Percentiles rank a stretch among this genome's conserved stretches.
phyloP scores from a whole-genome alignment of 2,113 vertebrate genomes.

The Austrofundulus limnaeus region DNA sequence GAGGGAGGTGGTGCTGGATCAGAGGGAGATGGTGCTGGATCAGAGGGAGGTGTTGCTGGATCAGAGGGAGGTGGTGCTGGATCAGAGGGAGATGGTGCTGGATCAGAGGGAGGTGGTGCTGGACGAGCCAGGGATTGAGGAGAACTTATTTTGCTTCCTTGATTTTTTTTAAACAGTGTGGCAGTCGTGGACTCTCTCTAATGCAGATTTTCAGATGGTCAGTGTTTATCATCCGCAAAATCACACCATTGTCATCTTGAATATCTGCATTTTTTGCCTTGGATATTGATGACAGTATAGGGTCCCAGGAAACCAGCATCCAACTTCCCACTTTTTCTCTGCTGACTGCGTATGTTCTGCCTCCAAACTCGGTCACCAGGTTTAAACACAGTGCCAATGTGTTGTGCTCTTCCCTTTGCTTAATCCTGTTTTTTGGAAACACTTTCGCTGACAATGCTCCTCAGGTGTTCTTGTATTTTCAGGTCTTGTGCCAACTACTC shows the following conservation, averaged over 20 bases:
- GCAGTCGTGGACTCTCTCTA: background rate
- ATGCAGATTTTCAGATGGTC: background rate
- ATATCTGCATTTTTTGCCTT: background rate
- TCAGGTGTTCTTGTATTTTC: background rate
- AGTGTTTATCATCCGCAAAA: background rate
- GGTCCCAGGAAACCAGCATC: background rate
- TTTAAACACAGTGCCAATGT: background rate
- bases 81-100: too few relatives aligned
- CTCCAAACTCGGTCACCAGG: slow-evolving; percentile 6
- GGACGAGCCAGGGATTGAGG: background rate
- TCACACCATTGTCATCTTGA: background rate
- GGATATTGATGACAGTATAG: background rate
- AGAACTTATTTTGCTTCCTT: background rate
- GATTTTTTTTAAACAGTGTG: background rate
- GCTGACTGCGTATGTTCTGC: background rate
- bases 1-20: background rate
- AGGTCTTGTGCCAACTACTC: background rate
- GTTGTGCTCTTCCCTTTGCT: background rate
- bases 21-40: background rate
- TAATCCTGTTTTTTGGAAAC: background rate
- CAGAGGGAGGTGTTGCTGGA: background rate
- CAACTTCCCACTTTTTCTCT: slow-evolving; percentile 7
- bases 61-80: background rate
- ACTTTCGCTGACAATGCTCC: background rate
- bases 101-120: too few relatives aligned